A percentile compares a stretch with the other conserved stretches of the same genome.
These are phyloP conservation scores for Liopterus haemorrhoidalis DNA, from an alignment of 2,888 invertebrate species.

Conservation along the genomic window DNA sequence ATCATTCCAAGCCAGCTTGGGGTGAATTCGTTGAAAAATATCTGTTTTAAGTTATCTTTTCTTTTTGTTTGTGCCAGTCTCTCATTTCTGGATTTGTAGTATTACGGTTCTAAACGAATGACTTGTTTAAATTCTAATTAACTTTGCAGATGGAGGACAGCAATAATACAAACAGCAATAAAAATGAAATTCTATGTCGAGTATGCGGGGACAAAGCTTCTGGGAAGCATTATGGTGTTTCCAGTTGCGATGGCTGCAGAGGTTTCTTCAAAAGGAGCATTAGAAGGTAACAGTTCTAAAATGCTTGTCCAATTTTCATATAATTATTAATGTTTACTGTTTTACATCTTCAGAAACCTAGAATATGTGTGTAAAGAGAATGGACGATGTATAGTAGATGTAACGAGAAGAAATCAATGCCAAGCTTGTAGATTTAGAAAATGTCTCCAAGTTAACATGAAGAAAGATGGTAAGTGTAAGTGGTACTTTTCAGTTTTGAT, in stretches of 20 bases:
- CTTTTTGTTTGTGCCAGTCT: no score
- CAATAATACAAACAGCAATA: slow-evolving; percentile 42
- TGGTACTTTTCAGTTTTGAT: no score
- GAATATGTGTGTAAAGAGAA: slow-evolving; percentile 90
- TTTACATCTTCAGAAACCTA: slow-evolving; percentile 58
- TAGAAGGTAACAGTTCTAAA: slow-evolving; percentile 55
- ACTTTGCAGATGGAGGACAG: slow-evolving; percentile 43
- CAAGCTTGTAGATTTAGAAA: slow-evolving; percentile 90
- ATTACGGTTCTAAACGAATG: background rate
- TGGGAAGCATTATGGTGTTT: slow-evolving; percentile 86
- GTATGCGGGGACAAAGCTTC: slow-evolving; percentile 84
- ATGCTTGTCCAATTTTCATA: slow-evolving; percentile 5
- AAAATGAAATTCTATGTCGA: slow-evolving; percentile 64
- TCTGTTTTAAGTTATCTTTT: no score
- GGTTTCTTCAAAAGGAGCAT: slow-evolving; percentile 94
- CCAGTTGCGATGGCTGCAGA: slow-evolving; percentile 82
- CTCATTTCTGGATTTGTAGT: no score
- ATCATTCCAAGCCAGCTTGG: no score
- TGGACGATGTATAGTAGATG: slow-evolving; percentile 82
- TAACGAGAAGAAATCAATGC: slow-evolving; percentile 87
- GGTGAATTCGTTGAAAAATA: no score
- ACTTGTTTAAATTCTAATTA: background rate
- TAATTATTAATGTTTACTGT: slow-evolving; percentile 4
- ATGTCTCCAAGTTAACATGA: slow-evolving; percentile 88
- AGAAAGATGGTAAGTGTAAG: slow-evolving; percentile 77